phyloP scores from a whole-genome alignment of 2,113 vertebrate species.

The Cricetomys ansorgei region DNA sequence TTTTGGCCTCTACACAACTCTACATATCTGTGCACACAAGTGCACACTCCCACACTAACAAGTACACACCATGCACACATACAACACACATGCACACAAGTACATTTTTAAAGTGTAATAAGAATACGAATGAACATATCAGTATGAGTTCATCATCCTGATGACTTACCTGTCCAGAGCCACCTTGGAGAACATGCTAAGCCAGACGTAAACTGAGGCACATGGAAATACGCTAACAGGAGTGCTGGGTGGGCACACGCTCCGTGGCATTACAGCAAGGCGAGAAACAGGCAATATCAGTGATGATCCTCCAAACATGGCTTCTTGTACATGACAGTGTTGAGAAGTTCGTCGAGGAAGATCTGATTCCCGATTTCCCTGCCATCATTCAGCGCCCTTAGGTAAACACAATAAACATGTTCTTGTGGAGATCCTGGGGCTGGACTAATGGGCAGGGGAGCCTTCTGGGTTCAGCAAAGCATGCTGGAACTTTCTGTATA shows the following conservation, averaged over 20 bases:
- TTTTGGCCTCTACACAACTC: too few species aligned
- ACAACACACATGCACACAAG: background rate
- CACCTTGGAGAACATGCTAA: background rate
- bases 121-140: background rate
- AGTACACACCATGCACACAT: background rate
- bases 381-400: background rate
- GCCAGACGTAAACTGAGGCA: background rate
- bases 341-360: background rate
- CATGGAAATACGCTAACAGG: background rate
- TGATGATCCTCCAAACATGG: background rate
- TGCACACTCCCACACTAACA: too few species aligned
- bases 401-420: background rate
- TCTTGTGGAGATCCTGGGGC: background rate
- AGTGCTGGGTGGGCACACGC: rapidly evolving
- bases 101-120: background rate
- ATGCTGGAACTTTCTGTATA: background rate
- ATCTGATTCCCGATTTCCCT: background rate
- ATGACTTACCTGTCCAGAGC: background rate
- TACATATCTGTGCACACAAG: too few species aligned
- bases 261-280: too few species aligned
- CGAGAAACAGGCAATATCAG: too few species aligned
- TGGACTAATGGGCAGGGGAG: background rate
- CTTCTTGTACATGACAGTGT: background rate
- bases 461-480: background rate
- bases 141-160: background rate